Conservation (phyloP, 23 tunicate genomes). For the Diplosoma virens region DNA sequence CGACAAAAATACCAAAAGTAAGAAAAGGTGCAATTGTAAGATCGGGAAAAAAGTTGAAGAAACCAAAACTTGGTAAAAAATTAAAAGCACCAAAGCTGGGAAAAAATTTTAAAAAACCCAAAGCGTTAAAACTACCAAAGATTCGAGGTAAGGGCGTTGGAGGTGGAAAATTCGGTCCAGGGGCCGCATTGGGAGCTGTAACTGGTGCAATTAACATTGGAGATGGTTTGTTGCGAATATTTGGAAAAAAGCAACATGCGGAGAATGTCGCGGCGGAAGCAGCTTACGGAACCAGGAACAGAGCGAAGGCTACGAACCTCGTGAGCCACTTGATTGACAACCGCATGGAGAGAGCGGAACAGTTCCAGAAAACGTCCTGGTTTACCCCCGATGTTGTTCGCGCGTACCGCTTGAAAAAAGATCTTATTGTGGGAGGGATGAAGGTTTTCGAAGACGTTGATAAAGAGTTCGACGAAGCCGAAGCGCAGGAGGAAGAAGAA, state of each 20-base stretch:
- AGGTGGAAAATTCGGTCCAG: slow-evolving; percentile 40
- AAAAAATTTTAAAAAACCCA: slow-evolving; percentile 19
- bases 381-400: neutral
- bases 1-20: slow-evolving; percentile 30
- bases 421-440: slow-evolving; percentile 29
- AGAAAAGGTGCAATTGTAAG: slow-evolving; percentile 23
- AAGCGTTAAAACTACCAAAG: slow-evolving; percentile 28
- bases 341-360: neutral
- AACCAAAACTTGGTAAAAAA: slow-evolving; percentile 11
- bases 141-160: slow-evolving; percentile 5
- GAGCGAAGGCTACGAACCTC: slow-evolving; percentile 66
- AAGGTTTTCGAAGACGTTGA: slow-evolving; percentile 51
- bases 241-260: slow-evolving; percentile 63
- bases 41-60: slow-evolving; percentile 22
- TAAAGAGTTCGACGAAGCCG: slow-evolving; percentile 59
- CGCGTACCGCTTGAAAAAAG: neutral
- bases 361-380: neutral
- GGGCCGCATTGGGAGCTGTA: slow-evolving; percentile 37
- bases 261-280: slow-evolving; percentile 15
- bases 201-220: slow-evolving; percentile 65
- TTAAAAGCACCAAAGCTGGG: slow-evolving; percentile 17
- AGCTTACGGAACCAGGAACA: slow-evolving; percentile 52
- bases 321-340: slow-evolving; percentile 36
- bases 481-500: slow-evolving; percentile 28
- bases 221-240: slow-evolving; percentile 62